Evolutionary conservation across 2,888 invertebrate species (phyloP).

Genomic region (Timema cristinae): DNA sequence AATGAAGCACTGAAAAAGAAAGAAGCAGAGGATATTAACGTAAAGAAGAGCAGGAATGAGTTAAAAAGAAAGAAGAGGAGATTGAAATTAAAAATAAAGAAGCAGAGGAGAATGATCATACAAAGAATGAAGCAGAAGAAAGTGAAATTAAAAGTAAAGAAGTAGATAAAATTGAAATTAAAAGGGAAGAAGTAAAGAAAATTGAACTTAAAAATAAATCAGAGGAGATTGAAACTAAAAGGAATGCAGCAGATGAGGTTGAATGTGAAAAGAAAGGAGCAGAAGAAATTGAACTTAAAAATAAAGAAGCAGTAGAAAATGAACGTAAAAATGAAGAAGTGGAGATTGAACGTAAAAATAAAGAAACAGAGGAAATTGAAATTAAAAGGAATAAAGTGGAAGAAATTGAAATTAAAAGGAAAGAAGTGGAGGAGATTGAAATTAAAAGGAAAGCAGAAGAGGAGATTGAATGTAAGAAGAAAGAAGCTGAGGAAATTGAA

Average conservation of each 20-base stretch:
- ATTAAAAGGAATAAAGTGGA: not conserved
- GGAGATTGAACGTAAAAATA: constrained; percentile 24
- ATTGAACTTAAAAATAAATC: constrained; percentile 16
- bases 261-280: not conserved
- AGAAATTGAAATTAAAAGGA: not conserved
- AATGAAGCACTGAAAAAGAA: too few relatives aligned
- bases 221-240: not conserved
- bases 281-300: not conserved
- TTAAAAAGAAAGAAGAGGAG: not conserved
- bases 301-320: constrained; percentile 9
- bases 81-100: not conserved
- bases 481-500: not conserved
- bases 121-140: not conserved
- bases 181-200: constrained; percentile 27
- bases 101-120: not conserved
- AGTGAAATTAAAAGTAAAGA: constrained; percentile 24
- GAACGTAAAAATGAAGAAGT: constrained; percentile 1
- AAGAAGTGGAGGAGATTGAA: constrained; percentile 14
- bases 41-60: not conserved
- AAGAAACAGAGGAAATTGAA: constrained; percentile 12
- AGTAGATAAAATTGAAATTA: constrained; percentile 27
- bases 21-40: not conserved
- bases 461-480: not conserved
- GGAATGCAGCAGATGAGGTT: constrained; percentile 6
- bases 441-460: constrained; percentile 16